Percentiles rank a stretch among this genome's conserved stretches.
These are phyloP conservation scores for Bombus pyrosoma DNA, from an alignment of 1,140 invertebrate genomes.

Conservation along the genomic window DNA sequence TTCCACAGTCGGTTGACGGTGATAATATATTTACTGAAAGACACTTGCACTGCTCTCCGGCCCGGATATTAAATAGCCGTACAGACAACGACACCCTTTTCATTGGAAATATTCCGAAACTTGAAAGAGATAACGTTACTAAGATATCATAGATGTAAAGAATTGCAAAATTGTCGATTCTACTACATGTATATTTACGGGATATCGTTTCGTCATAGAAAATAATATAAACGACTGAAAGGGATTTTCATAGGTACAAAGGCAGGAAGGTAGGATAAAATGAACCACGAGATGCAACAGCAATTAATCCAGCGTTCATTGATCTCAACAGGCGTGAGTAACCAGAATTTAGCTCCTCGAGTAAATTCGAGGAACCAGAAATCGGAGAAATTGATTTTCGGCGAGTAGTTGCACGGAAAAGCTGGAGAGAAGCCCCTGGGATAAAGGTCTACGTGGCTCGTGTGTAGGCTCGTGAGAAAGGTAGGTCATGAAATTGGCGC, in stretches of 20 bases:
- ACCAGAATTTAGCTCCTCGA: slow-evolving; percentile 11
- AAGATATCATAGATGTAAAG: background rate
- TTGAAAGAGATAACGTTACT: background rate
- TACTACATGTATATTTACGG: background rate
- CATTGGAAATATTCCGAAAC: background rate
- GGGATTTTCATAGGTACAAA: background rate
- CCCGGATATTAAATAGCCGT: slow-evolving; percentile 14
- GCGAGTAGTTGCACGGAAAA: background rate
- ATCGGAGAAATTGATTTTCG: slow-evolving; percentile 38
- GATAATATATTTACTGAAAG: slow-evolving; percentile 47
- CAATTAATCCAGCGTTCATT: background rate
- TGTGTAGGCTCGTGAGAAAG: slow-evolving; percentile 52
- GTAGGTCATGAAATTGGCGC: slow-evolving; percentile 70
- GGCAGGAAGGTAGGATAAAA: background rate
- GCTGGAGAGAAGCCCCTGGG: background rate
- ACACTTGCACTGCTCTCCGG: background rate
- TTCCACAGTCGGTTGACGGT: slow-evolving; percentile 43
- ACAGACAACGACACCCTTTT: background rate
- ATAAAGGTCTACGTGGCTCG: background rate
- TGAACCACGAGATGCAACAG: background rate
- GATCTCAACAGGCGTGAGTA: background rate
- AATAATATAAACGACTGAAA: background rate
- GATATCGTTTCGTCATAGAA: background rate
- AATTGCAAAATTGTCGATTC: background rate
- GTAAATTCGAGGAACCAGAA: slow-evolving; percentile 28